These are phyloP conservation scores for Lucinisca nassula DNA, from an alignment of 2,888 invertebrate species.

Conservation along the genomic window DNA sequence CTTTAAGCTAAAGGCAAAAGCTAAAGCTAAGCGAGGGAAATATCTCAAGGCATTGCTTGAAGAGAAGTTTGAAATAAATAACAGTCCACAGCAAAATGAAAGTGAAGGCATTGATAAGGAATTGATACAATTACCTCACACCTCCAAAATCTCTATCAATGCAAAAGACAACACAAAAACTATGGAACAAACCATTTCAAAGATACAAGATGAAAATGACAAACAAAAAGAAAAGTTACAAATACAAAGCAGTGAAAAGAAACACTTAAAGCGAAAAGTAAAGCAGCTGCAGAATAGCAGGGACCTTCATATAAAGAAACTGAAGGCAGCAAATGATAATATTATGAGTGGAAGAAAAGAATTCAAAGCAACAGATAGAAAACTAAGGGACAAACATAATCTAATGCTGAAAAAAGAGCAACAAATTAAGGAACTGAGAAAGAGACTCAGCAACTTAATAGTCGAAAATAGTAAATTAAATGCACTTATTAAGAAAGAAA, in stretches of 20 bases:
- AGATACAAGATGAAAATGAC: background rate
- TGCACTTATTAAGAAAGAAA: background rate
- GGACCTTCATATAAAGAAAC: background rate
- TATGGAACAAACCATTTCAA: too few relatives aligned
- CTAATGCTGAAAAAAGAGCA: background rate
- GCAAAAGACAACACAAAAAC: too few relatives aligned
- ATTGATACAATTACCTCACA: background rate
- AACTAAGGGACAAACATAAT: background rate
- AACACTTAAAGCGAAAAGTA: background rate
- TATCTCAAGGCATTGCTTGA: background rate
- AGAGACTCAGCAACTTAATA: background rate
- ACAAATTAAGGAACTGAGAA: background rate
- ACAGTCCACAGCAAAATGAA: too few relatives aligned
- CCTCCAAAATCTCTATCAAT: too few relatives aligned
- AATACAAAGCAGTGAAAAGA: background rate
- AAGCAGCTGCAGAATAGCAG: background rate
- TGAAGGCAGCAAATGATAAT: background rate
- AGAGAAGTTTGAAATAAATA: background rate
- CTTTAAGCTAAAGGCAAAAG: background rate
- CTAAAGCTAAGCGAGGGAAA: background rate
- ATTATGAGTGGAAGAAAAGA: background rate
- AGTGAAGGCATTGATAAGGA: background rate
- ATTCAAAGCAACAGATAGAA: background rate
- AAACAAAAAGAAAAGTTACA: background rate
- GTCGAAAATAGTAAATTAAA: background rate